Conservation (phyloP, 2,888 invertebrate genomes). For the Stictocephala bisonia region DNA sequence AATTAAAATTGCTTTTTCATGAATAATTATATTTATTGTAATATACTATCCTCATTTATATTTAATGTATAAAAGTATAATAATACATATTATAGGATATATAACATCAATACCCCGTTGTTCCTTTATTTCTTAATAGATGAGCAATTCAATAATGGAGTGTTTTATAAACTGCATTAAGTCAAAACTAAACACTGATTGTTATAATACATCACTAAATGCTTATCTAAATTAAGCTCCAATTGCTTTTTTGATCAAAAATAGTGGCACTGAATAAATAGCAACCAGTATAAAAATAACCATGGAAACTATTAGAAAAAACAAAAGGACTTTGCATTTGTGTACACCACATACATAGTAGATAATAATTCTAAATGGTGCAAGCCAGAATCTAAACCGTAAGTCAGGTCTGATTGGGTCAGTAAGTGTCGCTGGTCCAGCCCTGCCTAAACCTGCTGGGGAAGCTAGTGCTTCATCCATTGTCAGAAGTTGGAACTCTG, state of each 20-base stretch:
- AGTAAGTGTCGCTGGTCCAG: constrained; percentile 72
- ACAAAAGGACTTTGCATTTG: not conserved
- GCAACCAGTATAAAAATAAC: not conserved
- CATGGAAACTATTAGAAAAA: not conserved
- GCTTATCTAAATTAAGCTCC: no score
- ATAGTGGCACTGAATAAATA: not conserved
- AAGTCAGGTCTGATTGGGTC: constrained; percentile 73
- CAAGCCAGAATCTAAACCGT: constrained; percentile 33
- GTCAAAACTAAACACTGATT: no score
- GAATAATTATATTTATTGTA: no score
- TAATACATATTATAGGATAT: no score
- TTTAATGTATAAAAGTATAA: no score
- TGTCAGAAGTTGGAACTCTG: constrained; percentile 73
- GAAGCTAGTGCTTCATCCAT: constrained; percentile 70
- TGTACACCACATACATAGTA: not conserved
- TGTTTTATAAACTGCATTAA: no score
- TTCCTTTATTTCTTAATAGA: no score
- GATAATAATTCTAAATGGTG: not conserved
- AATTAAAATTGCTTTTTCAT: no score
- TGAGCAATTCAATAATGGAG: no score
- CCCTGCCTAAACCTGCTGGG: constrained; percentile 75
- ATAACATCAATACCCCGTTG: no score
- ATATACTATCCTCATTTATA: no score
- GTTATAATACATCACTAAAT: no score
- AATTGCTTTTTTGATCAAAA: not conserved